Evolutionary conservation across 2,888 invertebrate species (phyloP).

Genomic region (Coecobrya sp.): DNA sequence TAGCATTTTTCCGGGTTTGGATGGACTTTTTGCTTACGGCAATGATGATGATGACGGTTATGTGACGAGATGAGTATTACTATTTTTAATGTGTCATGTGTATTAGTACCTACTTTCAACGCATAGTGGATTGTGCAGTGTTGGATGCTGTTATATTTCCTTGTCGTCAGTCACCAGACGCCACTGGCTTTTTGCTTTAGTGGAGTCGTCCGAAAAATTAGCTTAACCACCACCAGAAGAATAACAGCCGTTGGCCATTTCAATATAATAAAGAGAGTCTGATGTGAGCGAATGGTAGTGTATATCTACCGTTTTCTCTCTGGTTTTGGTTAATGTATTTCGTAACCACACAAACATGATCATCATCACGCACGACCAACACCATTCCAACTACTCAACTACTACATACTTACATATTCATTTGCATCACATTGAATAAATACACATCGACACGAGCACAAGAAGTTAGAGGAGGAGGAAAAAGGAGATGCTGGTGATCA

Average conservation of each 20-base stretch:
- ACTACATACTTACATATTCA: constrained; percentile 74
- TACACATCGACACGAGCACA: constrained; percentile 37
- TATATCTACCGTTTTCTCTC: neutral
- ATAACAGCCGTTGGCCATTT: constrained; percentile 46
- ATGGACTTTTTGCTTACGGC: constrained; percentile 25
- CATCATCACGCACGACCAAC: constrained; percentile 27
- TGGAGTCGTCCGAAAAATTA: constrained; percentile 66
- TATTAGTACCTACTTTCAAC: neutral
- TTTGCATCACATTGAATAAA: constrained; percentile 71
- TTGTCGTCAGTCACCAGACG: constrained; percentile 34
- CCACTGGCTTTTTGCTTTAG: neutral
- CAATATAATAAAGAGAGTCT: constrained; percentile 26
- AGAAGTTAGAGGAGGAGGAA: neutral
- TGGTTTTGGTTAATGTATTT: constrained; percentile 5
- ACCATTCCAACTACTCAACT: neutral
- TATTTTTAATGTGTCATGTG: neutral
- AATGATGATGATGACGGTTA: constrained; percentile 9
- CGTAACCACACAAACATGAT: constrained; percentile 41
- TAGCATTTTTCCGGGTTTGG: neutral
- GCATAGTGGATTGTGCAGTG: neutral
- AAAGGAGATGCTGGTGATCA: neutral
- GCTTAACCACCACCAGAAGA: constrained; percentile 41
- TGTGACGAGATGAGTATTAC: constrained; percentile 44
- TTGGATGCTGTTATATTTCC: neutral
- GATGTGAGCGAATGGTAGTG: neutral